Conservation (phyloP, 1,140 invertebrate genomes). For the Glossosoma conforme region DNA sequence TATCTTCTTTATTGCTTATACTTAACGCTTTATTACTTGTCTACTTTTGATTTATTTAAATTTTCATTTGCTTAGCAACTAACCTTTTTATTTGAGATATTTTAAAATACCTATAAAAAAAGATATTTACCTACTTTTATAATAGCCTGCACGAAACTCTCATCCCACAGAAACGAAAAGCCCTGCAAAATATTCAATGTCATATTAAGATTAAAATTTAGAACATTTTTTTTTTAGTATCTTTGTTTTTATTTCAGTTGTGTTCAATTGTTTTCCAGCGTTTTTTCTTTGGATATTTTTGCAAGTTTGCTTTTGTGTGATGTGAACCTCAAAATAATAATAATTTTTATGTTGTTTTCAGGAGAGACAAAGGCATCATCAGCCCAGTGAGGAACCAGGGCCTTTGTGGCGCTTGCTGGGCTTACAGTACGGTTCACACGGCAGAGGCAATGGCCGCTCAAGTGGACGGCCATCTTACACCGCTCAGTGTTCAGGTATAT, state of each 20-base stretch:
- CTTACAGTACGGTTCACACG: conserved; percentile 73
- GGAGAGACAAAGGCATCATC: conserved; percentile 66
- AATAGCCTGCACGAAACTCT: background rate
- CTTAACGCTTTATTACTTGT: too few relatives aligned
- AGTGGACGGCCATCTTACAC: conserved; percentile 52
- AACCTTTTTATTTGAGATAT: too few relatives aligned
- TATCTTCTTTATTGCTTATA: too few relatives aligned
- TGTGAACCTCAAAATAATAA: background rate
- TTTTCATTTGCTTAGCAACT: too few relatives aligned
- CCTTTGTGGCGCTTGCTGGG: conserved; percentile 83
- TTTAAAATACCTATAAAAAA: background rate
- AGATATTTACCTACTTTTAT: background rate
- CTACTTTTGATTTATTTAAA: too few relatives aligned
- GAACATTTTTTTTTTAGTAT: background rate
- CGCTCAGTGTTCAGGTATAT: conserved; percentile 69
- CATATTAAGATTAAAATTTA: background rate
- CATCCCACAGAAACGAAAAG: too few relatives aligned
- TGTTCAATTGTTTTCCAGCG: too few relatives aligned
- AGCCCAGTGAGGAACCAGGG: conserved; percentile 68
- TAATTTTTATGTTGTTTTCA: conserved; percentile 35
- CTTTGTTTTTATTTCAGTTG: too few relatives aligned
- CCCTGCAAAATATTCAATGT: too few relatives aligned
- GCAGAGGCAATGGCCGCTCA: conserved; percentile 75
- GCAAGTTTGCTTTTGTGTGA: background rate
- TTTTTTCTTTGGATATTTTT: too few relatives aligned